Evolutionary conservation across 2,797 vertebrate genomes (phyloP), one percentile per base, ranked within the genome.

Genomic region (Epinephelus coioides): DNA sequence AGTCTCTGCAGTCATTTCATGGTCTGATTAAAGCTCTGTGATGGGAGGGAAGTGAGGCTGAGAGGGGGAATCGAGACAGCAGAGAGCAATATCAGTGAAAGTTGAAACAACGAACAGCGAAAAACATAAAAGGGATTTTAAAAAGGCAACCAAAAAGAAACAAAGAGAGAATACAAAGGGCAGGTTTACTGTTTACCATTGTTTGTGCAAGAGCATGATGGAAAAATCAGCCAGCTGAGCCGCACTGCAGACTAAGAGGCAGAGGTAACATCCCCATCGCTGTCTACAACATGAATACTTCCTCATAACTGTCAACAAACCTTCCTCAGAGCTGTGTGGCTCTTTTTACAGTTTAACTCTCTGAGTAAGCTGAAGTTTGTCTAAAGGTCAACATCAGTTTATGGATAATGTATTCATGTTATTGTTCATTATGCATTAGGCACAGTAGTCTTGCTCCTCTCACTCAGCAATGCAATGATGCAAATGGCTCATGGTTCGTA

Each of bases 1-100:
- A 64, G 69, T 30, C 74, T 88, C 84, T 73, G 81, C 78, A 71
- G 71, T 85, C 10, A 86, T 91, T 82, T 88, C 80, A 82, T 88
- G 78, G 81, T 88, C 83, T 81, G 74, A 86, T 90, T 82, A 86
- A 85, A 89, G 34, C 68, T 69, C 17, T 13, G 43, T 67, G 83
- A 73, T 4, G 23, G 12, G 50, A 46, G 25, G 51, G 49, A 49
- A 76, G 55, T 27, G 13, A 38, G 30, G 19, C 46, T 64, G 67
- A 13, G 46, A 62, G 57, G 44, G 10, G 55, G 38, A 34, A 57
- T 19, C 5, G 1, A 78, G 49, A 57, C 25, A 50, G 18, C 9
- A 63, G 73, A 23, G 46, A 49, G 21, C 38, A 19, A 65, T 27
- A 72, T 15, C 1, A 0, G 15, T 0, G 2, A 64, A 77, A 59